Evolutionary conservation across 2,113 vertebrate genomes (phyloP), one percentile per base, ranked within the genome.

Genomic region (Cyprinodon variegatus): DNA sequence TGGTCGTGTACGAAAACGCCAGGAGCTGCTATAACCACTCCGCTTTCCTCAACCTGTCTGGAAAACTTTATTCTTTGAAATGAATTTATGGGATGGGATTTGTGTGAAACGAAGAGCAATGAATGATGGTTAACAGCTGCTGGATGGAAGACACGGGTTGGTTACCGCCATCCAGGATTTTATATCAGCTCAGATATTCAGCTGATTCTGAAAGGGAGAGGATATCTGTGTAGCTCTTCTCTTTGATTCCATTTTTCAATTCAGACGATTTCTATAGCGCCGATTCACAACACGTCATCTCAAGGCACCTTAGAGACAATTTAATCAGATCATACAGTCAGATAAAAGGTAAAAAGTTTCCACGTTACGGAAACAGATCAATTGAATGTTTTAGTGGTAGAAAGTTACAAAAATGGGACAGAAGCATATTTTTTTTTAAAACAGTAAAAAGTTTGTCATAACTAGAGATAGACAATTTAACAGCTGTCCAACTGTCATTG

Each of bases 31-130:
- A 20, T 39, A 13, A 68, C 61, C 65, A 71, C 73, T 68, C 70
- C 66, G 50, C 70, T 64, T 41, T n/a, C 37, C 60, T 15, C 59
- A 10, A 60, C 48, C 69, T 36, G 64, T 67, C 64, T 59, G 43
- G 61, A 63, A 76, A 76, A 38, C n/a, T n/a, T 63, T 46, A 29
- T 37, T 45, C 53, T 72, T 39, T 63, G 12, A 5, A 45, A n/a
- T 65, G 2, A 9, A 29, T 8, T n/a, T 9, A 77, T 61, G 15
- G 79, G 63, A 65, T 39, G 39, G 86, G 85, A 90, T 90, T 86
- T 90, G 80, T 73, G 83, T 83, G 46, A 11, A 46, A 67, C 67
- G 81, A 65, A 66, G 78, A 76, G 72, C 45, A 83, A 66, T 72
- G 78, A 65, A 77, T 78, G 89, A 85, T n/a, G 50, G 50, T 53